A percentile compares a stretch with the other conserved stretches of the same genome.
phyloP scores from a whole-genome alignment of 1,140 invertebrate species.

The Drosophila cardini region DNA sequence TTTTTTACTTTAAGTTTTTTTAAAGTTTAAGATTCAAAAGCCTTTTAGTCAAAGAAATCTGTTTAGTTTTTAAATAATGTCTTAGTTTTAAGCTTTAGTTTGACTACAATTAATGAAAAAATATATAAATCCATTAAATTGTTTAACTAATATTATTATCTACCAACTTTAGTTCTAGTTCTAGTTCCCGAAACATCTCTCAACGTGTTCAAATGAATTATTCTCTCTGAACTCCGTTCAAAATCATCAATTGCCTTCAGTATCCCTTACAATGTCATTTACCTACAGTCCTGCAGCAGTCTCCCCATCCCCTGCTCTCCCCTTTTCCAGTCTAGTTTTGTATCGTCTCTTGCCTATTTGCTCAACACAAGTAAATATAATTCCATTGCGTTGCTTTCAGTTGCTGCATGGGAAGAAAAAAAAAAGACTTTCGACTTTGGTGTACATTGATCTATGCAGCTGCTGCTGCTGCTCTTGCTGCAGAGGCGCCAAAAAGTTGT shows the following conservation, averaged over 20 bases:
- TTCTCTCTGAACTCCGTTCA: not conserved
- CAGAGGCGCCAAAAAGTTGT: constrained; percentile 65
- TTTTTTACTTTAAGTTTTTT: too few species aligned
- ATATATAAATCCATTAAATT: too few species aligned
- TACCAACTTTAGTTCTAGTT: not conserved
- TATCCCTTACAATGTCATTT: constrained; percentile 34
- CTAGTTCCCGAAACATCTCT: not conserved
- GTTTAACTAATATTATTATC: not conserved
- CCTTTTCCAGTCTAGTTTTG: not conserved
- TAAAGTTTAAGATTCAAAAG: too few species aligned
- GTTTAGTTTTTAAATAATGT: too few species aligned
- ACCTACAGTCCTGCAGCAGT: constrained; percentile 7
- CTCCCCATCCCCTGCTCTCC: not conserved
- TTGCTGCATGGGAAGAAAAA: not conserved
- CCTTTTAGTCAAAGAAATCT: too few species aligned
- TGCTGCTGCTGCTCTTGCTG: constrained; percentile 15
- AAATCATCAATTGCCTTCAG: constrained; percentile 30
- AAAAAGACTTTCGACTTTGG: constrained; percentile 65
- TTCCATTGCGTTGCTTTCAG: constrained; percentile 48
- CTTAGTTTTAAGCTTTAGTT: too few species aligned
- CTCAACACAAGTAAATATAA: constrained; percentile 59
- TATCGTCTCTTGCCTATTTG: constrained; percentile 16
- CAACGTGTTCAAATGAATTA: constrained; percentile 3
- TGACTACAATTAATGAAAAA: too few species aligned
- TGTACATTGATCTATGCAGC: constrained; percentile 59